These are phyloP conservation scores for Harpalus rubripes DNA, from an alignment of 2,888 invertebrate genomes.

Conservation along the genomic window DNA sequence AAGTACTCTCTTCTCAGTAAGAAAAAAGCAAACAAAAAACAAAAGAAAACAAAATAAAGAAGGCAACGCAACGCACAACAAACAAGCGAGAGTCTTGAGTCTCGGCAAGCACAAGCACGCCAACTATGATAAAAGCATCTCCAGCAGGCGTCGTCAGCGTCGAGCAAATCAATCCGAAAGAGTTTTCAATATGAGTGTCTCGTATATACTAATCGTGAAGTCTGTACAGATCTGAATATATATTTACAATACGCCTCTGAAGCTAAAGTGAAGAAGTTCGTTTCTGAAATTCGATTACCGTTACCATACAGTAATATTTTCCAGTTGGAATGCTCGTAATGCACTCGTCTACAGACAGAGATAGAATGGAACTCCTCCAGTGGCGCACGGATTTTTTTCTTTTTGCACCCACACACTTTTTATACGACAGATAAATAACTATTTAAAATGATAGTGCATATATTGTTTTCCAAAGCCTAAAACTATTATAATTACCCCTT, in stretches of 20 bases:
- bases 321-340: conserved; percentile 72
- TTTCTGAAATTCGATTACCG: conserved; percentile 72
- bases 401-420: background rate
- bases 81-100: conserved; percentile 22
- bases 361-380: conserved; percentile 19
- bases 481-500: too few species aligned
- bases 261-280: conserved; percentile 62
- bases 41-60: conserved; percentile 20
- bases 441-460: too few species aligned
- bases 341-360: conserved; percentile 55
- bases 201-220: conserved; percentile 63
- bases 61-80: conserved; percentile 2
- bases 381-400: background rate
- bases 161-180: conserved; percentile 55
- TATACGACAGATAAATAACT: background rate
- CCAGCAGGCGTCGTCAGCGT: conserved; percentile 6
- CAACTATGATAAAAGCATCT: conserved; percentile 52
- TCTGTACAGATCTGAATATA: conserved; percentile 59
- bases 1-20: conserved; percentile 17
- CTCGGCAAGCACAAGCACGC: conserved; percentile 16
- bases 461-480: too few species aligned
- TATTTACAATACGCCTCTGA: conserved; percentile 63
- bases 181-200: conserved; percentile 61
- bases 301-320: conserved; percentile 71
- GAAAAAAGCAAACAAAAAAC: conserved; percentile 6